phyloP scores from a whole-genome alignment of 2,888 invertebrate species.

The Tethea ocularis region DNA sequence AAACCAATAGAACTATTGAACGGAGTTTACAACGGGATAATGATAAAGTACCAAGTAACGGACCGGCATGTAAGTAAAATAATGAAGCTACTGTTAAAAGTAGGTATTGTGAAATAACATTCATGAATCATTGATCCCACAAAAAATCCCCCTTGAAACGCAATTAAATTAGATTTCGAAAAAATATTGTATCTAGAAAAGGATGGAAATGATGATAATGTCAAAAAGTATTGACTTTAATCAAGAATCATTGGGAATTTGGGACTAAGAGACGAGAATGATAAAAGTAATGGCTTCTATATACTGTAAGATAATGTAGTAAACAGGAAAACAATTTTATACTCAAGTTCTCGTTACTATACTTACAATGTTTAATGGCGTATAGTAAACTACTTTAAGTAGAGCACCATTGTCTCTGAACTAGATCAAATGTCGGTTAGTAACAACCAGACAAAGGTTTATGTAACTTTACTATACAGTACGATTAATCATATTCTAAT shows the following conservation, averaged over 20 bases:
- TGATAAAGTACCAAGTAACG: neutral
- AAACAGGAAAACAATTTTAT: neutral
- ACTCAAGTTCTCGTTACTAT: neutral
- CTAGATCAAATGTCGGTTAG: neutral
- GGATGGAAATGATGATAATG: too few relatives aligned
- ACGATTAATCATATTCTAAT: neutral
- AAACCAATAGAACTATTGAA: neutral
- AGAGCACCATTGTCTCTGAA: neutral
- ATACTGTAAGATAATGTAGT: neutral
- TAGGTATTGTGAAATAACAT: neutral
- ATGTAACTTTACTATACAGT: neutral
- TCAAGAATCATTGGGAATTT: too few relatives aligned
- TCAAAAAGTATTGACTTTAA: too few relatives aligned
- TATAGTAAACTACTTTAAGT: neutral
- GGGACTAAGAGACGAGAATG: too few relatives aligned
- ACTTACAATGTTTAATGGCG: neutral
- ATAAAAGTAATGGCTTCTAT: too few relatives aligned
- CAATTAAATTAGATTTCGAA: too few relatives aligned
- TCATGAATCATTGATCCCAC: neutral
- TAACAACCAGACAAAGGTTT: neutral
- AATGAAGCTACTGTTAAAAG: neutral
- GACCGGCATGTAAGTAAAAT: constrained; percentile 3
- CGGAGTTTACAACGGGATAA: constrained; percentile 5
- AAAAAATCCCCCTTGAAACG: too few relatives aligned
- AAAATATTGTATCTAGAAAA: too few relatives aligned